Evolutionary conservation across 2,113 vertebrate genomes (phyloP).

Genomic region (Thryonomys swinderianus): DNA sequence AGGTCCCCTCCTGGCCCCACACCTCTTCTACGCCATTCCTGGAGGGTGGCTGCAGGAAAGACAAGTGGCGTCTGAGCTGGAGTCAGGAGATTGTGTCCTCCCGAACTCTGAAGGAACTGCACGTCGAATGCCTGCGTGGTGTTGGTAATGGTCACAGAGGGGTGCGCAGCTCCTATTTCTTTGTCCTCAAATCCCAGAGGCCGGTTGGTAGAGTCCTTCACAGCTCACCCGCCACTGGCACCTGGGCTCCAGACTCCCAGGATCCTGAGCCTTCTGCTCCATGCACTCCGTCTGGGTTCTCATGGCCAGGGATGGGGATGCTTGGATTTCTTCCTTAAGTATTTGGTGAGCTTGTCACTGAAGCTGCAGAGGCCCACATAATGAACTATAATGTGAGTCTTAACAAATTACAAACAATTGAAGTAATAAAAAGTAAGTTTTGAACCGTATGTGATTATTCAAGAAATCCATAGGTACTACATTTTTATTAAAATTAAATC

Average conservation of each 20-base stretch:
- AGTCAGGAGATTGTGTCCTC: slow-evolving; percentile 29
- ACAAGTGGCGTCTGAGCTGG: slow-evolving; percentile 43
- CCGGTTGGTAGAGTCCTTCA: slow-evolving; percentile 15
- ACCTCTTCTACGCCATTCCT: slow-evolving; percentile 71
- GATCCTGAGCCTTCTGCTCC: background rate
- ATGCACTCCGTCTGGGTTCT: background rate
- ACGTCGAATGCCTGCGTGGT: background rate
- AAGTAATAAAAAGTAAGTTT: background rate
- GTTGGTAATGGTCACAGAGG: slow-evolving; percentile 48
- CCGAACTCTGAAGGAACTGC: slow-evolving; percentile 53
- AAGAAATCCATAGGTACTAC: background rate
- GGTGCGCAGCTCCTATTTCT: background rate
- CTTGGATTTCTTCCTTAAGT: slow-evolving; percentile 9
- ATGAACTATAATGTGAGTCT: background rate
- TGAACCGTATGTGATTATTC: slow-evolving; percentile 20
- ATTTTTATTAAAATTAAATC: background rate
- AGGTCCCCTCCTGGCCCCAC: slow-evolving; percentile 56
- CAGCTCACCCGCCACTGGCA: slow-evolving; percentile 35
- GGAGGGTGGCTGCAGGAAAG: slow-evolving; percentile 55
- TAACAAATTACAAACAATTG: background rate
- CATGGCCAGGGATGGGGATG: background rate
- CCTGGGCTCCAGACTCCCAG: background rate
- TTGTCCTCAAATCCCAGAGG: background rate
- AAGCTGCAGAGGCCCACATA: background rate
- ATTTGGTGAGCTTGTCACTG: background rate